Conservation (phyloP, 2,113 vertebrate species). For the Megaptera novaeangliae region DNA sequence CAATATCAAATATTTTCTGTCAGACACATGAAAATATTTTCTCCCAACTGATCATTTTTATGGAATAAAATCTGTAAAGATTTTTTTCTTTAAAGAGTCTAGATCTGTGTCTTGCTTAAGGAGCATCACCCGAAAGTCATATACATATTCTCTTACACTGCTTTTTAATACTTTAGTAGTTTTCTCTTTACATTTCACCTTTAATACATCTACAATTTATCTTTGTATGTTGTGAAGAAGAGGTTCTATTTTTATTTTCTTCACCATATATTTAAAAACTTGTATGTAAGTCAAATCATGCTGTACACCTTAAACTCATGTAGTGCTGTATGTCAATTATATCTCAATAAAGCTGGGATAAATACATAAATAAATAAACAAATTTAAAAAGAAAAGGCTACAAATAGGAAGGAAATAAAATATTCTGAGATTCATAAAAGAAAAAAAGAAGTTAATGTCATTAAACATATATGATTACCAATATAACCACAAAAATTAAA, state of each 20-base stretch:
- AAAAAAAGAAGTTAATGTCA: not conserved
- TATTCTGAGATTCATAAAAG: not conserved
- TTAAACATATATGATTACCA: not conserved
- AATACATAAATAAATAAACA: not conserved
- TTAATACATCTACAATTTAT: not conserved
- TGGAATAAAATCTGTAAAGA: not conserved
- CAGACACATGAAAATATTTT: not conserved
- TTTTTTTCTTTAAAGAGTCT: not conserved
- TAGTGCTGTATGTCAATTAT: not conserved
- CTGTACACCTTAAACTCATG: not conserved
- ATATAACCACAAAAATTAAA: not conserved
- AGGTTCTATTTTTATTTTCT: not conserved
- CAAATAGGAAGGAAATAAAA: not conserved
- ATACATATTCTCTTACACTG: not conserved
- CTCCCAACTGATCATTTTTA: not conserved
- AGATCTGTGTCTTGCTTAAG: not conserved
- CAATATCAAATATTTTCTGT: not conserved
- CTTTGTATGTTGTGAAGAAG: slow-evolving; percentile 17
- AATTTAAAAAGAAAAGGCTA: not conserved
- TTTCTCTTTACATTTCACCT: not conserved
- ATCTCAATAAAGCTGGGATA: not conserved
- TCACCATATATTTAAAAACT: not conserved
- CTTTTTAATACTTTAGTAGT: not conserved
- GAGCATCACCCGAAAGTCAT: not conserved
- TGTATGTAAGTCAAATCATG: not conserved